Evolutionary conservation across 2,797 vertebrate species (phyloP).

Genomic region (Cyprinella venusta): DNA sequence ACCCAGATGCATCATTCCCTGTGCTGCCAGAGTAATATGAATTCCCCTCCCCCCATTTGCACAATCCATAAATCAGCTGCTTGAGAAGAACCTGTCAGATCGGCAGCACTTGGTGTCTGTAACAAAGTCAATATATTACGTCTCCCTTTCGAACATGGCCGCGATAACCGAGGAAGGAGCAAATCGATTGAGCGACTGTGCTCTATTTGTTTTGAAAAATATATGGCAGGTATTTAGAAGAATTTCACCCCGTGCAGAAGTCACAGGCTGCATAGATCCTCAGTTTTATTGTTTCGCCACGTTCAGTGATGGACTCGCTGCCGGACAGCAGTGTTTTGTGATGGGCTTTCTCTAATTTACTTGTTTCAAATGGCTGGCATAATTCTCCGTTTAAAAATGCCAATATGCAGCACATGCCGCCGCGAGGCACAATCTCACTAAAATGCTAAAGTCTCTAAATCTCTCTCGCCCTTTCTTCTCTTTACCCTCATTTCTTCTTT

Average conservation of each 20-base stretch:
- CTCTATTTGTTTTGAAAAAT: conserved; percentile 47
- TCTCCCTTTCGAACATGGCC: conserved; percentile 82
- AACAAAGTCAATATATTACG: conserved; percentile 80
- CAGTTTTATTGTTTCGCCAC: background rate
- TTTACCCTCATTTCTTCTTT: conserved; percentile 64
- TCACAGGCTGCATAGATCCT: background rate
- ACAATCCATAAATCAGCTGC: conserved; percentile 81
- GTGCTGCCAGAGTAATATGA: conserved; percentile 59
- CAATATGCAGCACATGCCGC: conserved; percentile 32
- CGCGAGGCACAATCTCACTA: conserved; percentile 27
- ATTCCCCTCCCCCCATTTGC: conserved; percentile 27
- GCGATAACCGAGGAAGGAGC: conserved; percentile 77
- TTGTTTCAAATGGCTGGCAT: conserved; percentile 30
- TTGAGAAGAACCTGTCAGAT: conserved; percentile 79
- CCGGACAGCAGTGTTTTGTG: background rate
- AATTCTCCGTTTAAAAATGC: conserved; percentile 48
- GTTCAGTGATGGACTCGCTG: background rate
- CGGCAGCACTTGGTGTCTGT: conserved; percentile 76
- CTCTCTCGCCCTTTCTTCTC: conserved; percentile 53
- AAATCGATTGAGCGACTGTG: conserved; percentile 77
- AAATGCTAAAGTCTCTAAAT: conserved; percentile 57
- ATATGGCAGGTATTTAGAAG: conserved; percentile 21
- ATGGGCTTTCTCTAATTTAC: conserved; percentile 32
- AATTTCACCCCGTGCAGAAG: conserved; percentile 11
- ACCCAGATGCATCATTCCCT: conserved; percentile 69